These are phyloP conservation scores for Promerops cafer DNA, from an alignment of 2,113 vertebrate genomes.

Conservation along the genomic window DNA sequence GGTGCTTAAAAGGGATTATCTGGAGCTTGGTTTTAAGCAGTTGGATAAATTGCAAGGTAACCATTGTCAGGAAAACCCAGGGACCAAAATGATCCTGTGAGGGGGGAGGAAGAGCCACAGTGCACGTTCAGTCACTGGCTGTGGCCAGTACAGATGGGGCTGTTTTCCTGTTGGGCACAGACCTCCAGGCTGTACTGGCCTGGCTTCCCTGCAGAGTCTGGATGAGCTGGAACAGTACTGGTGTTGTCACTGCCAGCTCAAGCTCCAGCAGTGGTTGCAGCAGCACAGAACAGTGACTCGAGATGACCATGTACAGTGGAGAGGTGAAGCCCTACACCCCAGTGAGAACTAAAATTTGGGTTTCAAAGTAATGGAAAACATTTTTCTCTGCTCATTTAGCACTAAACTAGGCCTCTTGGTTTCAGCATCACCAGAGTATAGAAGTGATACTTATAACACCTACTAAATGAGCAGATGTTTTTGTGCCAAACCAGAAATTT, in stretches of 20 bases:
- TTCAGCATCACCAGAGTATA: neutral
- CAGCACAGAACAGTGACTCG: fast-evolving
- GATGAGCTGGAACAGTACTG: neutral
- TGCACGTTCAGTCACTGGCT: fast-evolving
- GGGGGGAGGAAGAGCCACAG: neutral
- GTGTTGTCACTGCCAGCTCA: fast-evolving
- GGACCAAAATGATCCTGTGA: neutral
- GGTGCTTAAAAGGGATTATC: neutral
- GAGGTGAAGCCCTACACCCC: neutral
- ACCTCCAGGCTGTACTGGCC: neutral
- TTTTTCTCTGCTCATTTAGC: neutral
- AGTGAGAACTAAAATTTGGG: neutral
- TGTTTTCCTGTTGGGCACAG: neutral
- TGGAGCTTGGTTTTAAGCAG: neutral
- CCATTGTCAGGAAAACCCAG: neutral
- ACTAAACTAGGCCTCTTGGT: neutral
- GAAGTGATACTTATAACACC: neutral
- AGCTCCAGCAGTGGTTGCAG: neutral
- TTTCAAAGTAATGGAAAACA: neutral
- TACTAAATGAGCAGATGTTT: neutral
- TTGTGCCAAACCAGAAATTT: neutral
- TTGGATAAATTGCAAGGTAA: neutral
- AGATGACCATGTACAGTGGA: fast-evolving
- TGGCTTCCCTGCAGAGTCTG: neutral
- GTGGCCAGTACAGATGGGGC: fast-evolving